Conservation (phyloP, 2,888 invertebrate genomes). For the Noctua janthe region DNA sequence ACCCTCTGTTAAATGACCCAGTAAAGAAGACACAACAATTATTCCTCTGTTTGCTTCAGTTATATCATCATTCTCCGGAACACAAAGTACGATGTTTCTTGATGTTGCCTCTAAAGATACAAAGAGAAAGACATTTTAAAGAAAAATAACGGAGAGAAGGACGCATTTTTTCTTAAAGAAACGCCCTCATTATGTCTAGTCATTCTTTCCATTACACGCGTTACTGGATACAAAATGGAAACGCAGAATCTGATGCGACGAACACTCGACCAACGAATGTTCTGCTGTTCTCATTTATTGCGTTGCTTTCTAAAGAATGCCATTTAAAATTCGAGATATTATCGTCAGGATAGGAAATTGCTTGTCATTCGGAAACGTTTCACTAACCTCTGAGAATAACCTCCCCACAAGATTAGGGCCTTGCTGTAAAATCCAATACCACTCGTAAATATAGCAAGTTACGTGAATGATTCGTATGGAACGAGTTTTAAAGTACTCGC, state of each 20-base stretch:
- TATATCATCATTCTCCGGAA: slow-evolving; percentile 17
- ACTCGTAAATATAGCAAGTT: slow-evolving; percentile 38
- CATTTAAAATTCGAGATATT: slow-evolving; percentile 51
- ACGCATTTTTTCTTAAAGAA: slow-evolving; percentile 42
- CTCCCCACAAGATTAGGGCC: background rate
- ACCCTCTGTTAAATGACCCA: background rate
- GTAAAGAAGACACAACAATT: slow-evolving; percentile 4
- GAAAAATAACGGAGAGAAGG: slow-evolving; percentile 58
- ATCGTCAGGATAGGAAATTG: slow-evolving; percentile 44
- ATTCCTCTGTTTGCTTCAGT: slow-evolving; percentile 14
- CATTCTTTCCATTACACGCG: slow-evolving; percentile 78
- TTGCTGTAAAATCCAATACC: slow-evolving; percentile 40
- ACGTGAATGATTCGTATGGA: slow-evolving; percentile 64
- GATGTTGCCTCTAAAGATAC: slow-evolving; percentile 29
- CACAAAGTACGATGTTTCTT: slow-evolving; percentile 34
- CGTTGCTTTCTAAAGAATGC: slow-evolving; percentile 50
- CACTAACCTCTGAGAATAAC: slow-evolving; percentile 31
- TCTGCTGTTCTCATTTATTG: slow-evolving; percentile 52
- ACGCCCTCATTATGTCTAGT: slow-evolving; percentile 70
- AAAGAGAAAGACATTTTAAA: slow-evolving; percentile 37
- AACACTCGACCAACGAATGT: slow-evolving; percentile 57
- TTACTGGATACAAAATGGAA: slow-evolving; percentile 75
- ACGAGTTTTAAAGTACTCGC: slow-evolving; percentile 60
- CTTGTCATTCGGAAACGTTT: slow-evolving; percentile 35
- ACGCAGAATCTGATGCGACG: slow-evolving; percentile 68